Base-by-base conservation (phyloP, 2,888 invertebrate genomes). In the Ligdia adustata region DNA sequence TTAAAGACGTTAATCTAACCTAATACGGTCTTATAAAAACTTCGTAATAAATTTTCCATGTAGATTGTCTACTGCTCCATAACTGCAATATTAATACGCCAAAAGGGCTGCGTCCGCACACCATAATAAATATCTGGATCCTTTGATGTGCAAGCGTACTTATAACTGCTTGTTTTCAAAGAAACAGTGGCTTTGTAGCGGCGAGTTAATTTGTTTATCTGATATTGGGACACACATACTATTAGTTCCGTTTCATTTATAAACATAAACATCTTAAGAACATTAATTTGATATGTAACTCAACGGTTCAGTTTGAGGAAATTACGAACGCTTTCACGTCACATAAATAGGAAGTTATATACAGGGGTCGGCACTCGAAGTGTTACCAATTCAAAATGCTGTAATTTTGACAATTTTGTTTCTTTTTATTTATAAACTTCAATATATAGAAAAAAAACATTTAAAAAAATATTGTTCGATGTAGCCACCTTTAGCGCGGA, bases 121-220 rank as follows among this genome's bases (percentile, higher is more conserved):
- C 16, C 9, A 18, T 42, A 65, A 79, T 77, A 77, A 77, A 75
- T 70, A 70, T 60, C 52, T 43, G 59, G 67, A 56, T 66, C 62
- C 84, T 86, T 86, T 86, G 85, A 85, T 79, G 75, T 83, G 61
- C 55, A 57, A 60, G 65, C 62, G 65, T 62, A 59, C 58, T 62
- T 43, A 52, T 57, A 50, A 52, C 38, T 41, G 41, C 46, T 44
- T 47, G 53, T 47, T 58, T 74, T 71, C 75, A 53, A 41, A 54
- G 75, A 70, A 79, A 52, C 48, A 52, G 55, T 55, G 52, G 54
- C 57, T 68, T 65, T 66, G 56, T 56, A 45, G 38, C 13, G 44
- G 56, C 31, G 47, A 39, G 50, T 50, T 58, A 45, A 47, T 58
- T 57, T 61, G 62, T 65, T 54, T 60, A 59, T 61, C 42, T 39